Base-by-base conservation (phyloP, 1,140 invertebrate species). In the Aphis craccivora region DNA sequence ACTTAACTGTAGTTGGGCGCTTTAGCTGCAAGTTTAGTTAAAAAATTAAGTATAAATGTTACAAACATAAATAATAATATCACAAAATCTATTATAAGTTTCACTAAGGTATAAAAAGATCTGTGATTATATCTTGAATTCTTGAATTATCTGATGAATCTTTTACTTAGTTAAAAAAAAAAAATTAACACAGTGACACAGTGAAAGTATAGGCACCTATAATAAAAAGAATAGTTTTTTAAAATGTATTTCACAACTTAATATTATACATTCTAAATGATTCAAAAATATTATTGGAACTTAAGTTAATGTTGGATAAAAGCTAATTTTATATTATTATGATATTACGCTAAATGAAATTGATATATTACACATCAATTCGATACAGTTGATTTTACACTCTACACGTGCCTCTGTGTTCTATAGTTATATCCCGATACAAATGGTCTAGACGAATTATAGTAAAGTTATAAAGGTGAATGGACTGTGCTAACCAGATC, bases 381-480 rank as follows among this genome's bases (percentile, higher is more conserved):
- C 14, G 30, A 14, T n/a, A 30, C 4, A 11, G 30, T 67, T 67
- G 14, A 67, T n/a, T n/a, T 76, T 76, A 5, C 4, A 76, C 60
- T 67, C 30, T n/a, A 5, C 8, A n/a, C 60, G n/a, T 76, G n/a
- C 14, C 14, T 76, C 60, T n/a, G n/a, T 76, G 14, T 76, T n/a
- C 60, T 76, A 76, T n/a, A 20, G 30, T 76, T 76, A n/a, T 76
- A 76, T n/a, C n/a, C 60, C 14, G 60, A 35, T n/a, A 35, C n/a
- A 76, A 76, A n/a, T 76, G 60, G 60, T 76, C 60, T n/a, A 76
- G n/a, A 40, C 40, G 83, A 40, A 84, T 40, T 84, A 43, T 43
- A 43, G 83, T 84, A 43, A 25, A 84, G 83, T 84, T 84, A 43
- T 23, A 83, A 83, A 45, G 86, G 86, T 87, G 43, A 87, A 87